A percentile compares a stretch with the other conserved stretches of the same genome.
Evolutionary conservation across 35 echinoderm and acorn worm genomes (phyloP).

Genomic region (Holothuria glaberrima): DNA sequence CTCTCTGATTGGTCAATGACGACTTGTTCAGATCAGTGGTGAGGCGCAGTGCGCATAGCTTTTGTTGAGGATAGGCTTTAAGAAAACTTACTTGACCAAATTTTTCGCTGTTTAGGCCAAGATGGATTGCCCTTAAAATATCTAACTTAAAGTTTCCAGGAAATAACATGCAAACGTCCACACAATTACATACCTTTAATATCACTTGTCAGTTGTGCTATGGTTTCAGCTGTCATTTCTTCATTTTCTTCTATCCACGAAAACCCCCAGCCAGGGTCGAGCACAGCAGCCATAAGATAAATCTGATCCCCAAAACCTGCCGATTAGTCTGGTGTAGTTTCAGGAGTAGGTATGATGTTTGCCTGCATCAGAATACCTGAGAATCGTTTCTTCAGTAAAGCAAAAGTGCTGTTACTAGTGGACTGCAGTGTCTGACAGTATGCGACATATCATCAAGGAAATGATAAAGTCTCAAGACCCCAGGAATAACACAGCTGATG

Average conservation of each 20-base stretch:
- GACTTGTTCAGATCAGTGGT: neutral
- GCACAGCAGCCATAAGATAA: neutral
- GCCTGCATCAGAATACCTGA: neutral
- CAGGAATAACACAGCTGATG: neutral
- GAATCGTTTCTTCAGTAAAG: neutral
- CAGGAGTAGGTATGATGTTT: neutral
- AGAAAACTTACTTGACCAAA: too few relatives aligned
- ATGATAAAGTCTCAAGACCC: neutral
- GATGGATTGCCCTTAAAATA: too few relatives aligned
- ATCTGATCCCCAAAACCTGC: constrained; percentile 27
- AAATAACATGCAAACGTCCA: too few relatives aligned
- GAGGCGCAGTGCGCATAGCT: too few relatives aligned
- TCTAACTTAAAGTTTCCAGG: too few relatives aligned
- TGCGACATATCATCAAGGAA: neutral
- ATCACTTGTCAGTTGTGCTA: neutral
- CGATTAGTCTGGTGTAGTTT: neutral
- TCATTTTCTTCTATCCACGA: constrained; percentile 3
- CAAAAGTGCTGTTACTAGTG: neutral
- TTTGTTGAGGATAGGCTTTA: too few relatives aligned
- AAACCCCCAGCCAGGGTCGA: constrained; percentile 23
- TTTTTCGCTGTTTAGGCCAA: neutral
- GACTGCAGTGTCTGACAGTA: neutral
- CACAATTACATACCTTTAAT: constrained; percentile 38
- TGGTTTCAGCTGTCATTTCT: neutral
- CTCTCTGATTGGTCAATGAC: neutral